Evolutionary conservation across 2,797 vertebrate genomes (phyloP), one percentile per base, ranked within the genome.

Genomic region (Acipenser transmontanus): DNA sequence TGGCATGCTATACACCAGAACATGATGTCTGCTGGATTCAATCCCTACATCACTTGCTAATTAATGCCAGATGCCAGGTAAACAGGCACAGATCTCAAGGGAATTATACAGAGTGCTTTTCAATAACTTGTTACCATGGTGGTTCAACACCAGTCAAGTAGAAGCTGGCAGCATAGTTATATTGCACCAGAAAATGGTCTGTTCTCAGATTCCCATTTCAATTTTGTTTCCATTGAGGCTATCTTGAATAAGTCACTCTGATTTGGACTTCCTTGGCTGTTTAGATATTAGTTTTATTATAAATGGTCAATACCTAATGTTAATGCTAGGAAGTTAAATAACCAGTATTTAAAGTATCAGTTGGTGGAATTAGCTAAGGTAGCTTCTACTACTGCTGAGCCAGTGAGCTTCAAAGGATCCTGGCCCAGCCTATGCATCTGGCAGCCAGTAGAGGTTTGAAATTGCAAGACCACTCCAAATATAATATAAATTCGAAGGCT

Each of bases 381-480:
- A 34, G 20, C 20, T 34, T 34, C 20, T 34, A 34, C 20, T 34
- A 34, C 1, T 34, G 20, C 20, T 34, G 20, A 47, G 67, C 60
- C 67, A 50, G 57, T 52, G 48, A 59, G 34, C 59, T 70, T 66
- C 7, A 51, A 61, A 12, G 34, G 65, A 73, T 69, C 8, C 50
- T n/a, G 17, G 54, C 48, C 62, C 64, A 13, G 50, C 57, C 8
- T 47, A 48, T 12, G 12, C 49, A 50, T 8, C 8, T 48, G 60
- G n/a, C 59, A 49, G 66, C 62, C 69, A 50, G 51, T 70, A 67
- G 54, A 66, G 50, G 64, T 64, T 51, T 57, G 34, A 4, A 34
- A 34, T 34, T 34, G 60, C 62, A 56, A 20, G 64, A 66, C 67
- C 68, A 60, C 66, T 78, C 73, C 70, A 82, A 86, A 77, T 72